Evolutionary conservation across 2,797 vertebrate genomes (phyloP).

Genomic region (Premnoplex brunnescens): DNA sequence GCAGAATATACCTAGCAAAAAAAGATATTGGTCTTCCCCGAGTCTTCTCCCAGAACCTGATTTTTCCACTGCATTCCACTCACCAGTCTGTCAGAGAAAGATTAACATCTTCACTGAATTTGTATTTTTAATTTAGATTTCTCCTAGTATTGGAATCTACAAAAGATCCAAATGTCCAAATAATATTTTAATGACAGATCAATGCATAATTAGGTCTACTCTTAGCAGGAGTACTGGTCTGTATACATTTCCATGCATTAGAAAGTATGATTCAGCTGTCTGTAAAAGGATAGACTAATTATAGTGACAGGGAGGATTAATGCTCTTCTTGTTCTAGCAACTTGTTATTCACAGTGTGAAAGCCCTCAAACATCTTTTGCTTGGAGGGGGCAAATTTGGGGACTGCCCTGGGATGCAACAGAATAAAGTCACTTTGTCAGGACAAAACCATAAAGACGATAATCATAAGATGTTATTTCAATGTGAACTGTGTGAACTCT

Average conservation of each 20-base stretch:
- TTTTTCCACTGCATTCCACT: background rate
- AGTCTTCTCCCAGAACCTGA: background rate
- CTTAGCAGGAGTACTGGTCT: conserved; percentile 51
- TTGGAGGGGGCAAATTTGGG: conserved; percentile 25
- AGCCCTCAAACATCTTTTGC: conserved; percentile 44
- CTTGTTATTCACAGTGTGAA: conserved; percentile 58
- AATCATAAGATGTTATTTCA: background rate
- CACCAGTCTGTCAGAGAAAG: background rate
- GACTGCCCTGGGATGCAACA: conserved; percentile 11
- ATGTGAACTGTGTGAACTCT: conserved; percentile 8
- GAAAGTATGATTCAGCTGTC: conserved; percentile 66
- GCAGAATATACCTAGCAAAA: conserved; percentile 16
- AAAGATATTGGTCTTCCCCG: background rate
- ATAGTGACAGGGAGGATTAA: conserved; percentile 57
- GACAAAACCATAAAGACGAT: conserved; percentile 47
- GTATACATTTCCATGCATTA: conserved; percentile 66
- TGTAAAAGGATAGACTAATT: conserved; percentile 61
- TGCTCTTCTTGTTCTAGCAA: conserved; percentile 57
- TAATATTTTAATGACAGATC: conserved; percentile 53
- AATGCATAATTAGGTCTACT: conserved; percentile 52
- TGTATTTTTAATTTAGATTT: conserved; percentile 35
- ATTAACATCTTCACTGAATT: background rate
- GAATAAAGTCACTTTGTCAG: conserved; percentile 60
- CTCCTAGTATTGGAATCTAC: background rate
- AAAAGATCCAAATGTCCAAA: conserved; percentile 39